These are phyloP conservation scores for Pyxicephalus adspersus DNA, from an alignment of 2,113 vertebrate species.

Conservation along the genomic window DNA sequence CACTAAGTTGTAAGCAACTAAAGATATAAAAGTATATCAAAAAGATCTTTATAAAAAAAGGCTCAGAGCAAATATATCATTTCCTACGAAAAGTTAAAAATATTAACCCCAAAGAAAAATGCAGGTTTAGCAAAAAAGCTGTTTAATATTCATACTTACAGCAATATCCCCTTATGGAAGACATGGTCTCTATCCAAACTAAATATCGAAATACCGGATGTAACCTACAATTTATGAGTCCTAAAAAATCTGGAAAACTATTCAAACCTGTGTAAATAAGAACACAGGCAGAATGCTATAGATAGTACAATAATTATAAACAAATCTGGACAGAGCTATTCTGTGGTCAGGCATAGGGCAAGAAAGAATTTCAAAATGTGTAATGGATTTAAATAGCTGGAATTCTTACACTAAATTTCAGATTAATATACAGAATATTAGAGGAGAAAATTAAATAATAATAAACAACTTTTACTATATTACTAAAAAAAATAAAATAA, in stretches of 20 bases:
- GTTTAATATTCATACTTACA: constrained; percentile 42
- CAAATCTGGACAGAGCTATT: constrained; percentile 46
- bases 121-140: constrained; percentile 5
- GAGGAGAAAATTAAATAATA: neutral
- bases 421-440: neutral
- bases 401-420: constrained; percentile 2
- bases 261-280: constrained; percentile 54
- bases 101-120: neutral
- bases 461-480: neutral
- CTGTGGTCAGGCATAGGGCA: constrained; percentile 37
- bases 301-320: constrained; percentile 48
- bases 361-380: constrained; percentile 8
- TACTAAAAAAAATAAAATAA: neutral
- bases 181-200: constrained; percentile 44
- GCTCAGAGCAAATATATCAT: neutral
- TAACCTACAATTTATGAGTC: constrained; percentile 49
- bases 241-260: constrained; percentile 44
- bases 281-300: constrained; percentile 43
- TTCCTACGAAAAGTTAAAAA: neutral
- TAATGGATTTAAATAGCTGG: constrained; percentile 31
- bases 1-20: neutral
- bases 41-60: neutral
- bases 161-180: constrained; percentile 38
- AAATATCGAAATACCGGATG: constrained; percentile 49
- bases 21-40: neutral